phyloP scores from a whole-genome alignment of 2,113 vertebrate genomes.

The Pagrus major region DNA sequence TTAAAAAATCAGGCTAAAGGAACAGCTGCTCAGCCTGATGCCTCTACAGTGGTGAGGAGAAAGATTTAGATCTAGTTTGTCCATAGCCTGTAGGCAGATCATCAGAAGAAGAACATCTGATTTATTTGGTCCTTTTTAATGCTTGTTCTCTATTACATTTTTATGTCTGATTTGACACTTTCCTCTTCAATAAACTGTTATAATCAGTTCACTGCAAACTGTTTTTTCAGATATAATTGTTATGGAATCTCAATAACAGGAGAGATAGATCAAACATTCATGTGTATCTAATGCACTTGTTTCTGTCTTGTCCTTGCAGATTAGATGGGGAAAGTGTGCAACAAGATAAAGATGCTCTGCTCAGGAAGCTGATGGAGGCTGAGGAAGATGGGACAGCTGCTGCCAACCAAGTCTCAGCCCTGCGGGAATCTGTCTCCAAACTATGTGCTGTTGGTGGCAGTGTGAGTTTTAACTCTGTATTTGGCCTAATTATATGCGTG shows the following conservation, averaged over 20 bases:
- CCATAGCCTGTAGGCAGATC: not conserved
- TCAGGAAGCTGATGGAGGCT: constrained; percentile 89
- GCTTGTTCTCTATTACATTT: not conserved
- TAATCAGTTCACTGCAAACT: not conserved
- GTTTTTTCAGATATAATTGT: not conserved
- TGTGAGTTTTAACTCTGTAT: constrained; percentile 33
- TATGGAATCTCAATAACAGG: not conserved
- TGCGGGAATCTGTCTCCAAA: constrained; percentile 87
- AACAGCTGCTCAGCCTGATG: not conserved
- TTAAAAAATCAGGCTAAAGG: not conserved
- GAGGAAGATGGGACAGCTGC: constrained; percentile 90
- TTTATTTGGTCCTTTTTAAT: not conserved
- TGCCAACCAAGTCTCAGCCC: constrained; percentile 87
- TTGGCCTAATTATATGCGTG: not conserved
- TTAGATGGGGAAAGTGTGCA: constrained; percentile 83
- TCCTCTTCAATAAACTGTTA: not conserved
- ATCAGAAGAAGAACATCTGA: not conserved
- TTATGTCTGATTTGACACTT: not conserved
- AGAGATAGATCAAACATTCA: not conserved
- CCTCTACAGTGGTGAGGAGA: not conserved
- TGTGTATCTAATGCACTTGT: not conserved
- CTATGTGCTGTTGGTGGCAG: constrained; percentile 62
- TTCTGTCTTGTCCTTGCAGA: constrained; percentile 69
- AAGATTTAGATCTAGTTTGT: not conserved
- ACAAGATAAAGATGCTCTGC: constrained; percentile 87